These are phyloP conservation scores for Anneissia japonica DNA, from an alignment of 35 echinoderm and acorn worm genomes.

Conservation along the genomic window DNA sequence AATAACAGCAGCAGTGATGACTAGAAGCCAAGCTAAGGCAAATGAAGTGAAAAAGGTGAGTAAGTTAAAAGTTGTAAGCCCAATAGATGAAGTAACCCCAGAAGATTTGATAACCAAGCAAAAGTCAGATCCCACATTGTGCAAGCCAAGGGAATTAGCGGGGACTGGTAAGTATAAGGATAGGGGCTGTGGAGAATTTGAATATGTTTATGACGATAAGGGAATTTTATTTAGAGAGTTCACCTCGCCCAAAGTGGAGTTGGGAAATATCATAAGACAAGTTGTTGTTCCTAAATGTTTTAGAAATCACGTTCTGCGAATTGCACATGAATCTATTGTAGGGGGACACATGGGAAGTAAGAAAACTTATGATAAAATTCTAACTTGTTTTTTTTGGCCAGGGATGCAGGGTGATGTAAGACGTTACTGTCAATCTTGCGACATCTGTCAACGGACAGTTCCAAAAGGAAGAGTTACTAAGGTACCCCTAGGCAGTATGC, in stretches of 20 bases:
- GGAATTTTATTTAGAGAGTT: background rate
- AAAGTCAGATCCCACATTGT: background rate
- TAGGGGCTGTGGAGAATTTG: background rate
- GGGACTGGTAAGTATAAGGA: background rate
- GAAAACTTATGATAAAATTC: background rate
- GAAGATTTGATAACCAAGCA: background rate
- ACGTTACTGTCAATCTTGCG: slow-evolving; percentile 9
- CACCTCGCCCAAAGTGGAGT: background rate
- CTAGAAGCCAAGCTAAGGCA: background rate
- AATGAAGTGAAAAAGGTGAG: background rate
- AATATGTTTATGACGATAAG: background rate
- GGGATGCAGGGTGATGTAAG: slow-evolving; percentile 34
- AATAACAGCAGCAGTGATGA: background rate
- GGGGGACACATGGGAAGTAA: background rate
- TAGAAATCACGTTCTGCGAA: background rate
- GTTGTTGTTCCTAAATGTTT: background rate
- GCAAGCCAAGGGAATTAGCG: background rate
- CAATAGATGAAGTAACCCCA: background rate
- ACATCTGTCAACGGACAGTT: background rate
- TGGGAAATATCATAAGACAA: background rate
- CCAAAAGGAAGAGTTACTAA: background rate
- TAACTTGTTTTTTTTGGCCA: slow-evolving; percentile 16
- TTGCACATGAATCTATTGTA: slow-evolving; percentile 2
- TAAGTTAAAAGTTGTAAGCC: background rate
- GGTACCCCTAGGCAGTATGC: slow-evolving; percentile 12